Percentiles rank a stretch among this genome's conserved stretches.
phyloP scores from a whole-genome alignment of 2,113 vertebrate genomes.

The Isichthys henryi region DNA sequence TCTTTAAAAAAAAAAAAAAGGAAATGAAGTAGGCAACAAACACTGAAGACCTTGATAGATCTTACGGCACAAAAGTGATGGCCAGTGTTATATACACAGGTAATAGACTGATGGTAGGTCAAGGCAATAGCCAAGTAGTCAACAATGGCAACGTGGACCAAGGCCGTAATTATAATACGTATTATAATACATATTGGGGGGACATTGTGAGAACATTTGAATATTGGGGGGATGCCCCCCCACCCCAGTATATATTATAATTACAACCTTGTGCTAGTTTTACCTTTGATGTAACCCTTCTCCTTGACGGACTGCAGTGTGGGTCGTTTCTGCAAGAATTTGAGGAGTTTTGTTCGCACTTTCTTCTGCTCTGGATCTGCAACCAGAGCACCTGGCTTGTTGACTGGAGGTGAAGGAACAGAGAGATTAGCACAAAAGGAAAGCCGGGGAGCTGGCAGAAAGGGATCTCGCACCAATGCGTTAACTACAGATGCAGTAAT shows the following conservation, averaged over 20 bases:
- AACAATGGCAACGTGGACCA: too few relatives aligned
- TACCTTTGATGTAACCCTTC: conserved; percentile 83
- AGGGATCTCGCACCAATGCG: neutral
- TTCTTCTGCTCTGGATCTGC: conserved; percentile 66
- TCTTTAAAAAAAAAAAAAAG: conserved; percentile 54
- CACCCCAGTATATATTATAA: too few relatives aligned
- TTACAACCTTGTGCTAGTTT: neutral
- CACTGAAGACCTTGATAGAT: neutral
- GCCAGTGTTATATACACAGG: neutral
- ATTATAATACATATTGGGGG: too few relatives aligned
- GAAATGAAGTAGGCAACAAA: neutral
- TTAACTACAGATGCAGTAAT: neutral
- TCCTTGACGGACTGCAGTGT: conserved; percentile 80
- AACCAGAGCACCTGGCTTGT: conserved; percentile 24
- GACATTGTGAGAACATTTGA: too few relatives aligned
- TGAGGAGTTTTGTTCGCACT: conserved; percentile 75
- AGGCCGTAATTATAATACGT: too few relatives aligned
- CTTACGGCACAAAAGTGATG: neutral
- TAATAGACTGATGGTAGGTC: neutral
- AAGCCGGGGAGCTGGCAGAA: neutral
- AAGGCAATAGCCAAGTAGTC: too few relatives aligned
- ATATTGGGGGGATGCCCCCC: too few relatives aligned
- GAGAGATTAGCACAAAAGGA: neutral
- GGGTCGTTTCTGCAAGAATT: conserved; percentile 76
- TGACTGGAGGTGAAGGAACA: neutral